Percentiles rank a stretch among this genome's conserved stretches.
Evolutionary conservation across 64 coral and sea anemone species (phyloP).

Genomic region (Pocillopora damicornis): DNA sequence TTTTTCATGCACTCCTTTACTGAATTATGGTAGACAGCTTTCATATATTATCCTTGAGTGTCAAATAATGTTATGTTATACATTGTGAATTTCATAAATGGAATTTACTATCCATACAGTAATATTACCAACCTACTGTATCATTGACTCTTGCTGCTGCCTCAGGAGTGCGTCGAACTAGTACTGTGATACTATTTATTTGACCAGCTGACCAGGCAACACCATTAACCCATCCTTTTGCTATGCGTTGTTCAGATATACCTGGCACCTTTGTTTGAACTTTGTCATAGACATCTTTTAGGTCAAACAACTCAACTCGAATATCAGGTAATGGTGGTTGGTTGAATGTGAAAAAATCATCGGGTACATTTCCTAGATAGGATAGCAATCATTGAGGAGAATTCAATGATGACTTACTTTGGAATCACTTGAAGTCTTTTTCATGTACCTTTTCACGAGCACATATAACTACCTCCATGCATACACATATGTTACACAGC

Average conservation of each 20-base stretch:
- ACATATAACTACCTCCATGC: too few species aligned
- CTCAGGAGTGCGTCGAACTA: slow-evolving; percentile 47
- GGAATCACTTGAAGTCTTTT: too few species aligned
- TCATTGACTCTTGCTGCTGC: slow-evolving; percentile 51
- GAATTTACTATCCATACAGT: too few species aligned
- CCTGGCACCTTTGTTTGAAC: slow-evolving; percentile 31
- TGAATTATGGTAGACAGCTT: too few species aligned
- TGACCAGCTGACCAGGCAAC: slow-evolving; percentile 27
- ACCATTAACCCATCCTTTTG: slow-evolving; percentile 27
- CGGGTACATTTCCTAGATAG: not conserved
- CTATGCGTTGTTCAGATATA: slow-evolving; percentile 61
- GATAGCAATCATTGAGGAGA: not conserved
- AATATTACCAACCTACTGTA: slow-evolving; percentile 24
- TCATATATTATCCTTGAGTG: too few species aligned
- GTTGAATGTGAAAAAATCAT: not conserved
- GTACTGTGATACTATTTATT: slow-evolving; percentile 29
- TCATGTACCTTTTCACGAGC: too few species aligned
- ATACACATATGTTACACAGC: too few species aligned
- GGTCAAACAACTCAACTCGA: slow-evolving; percentile 28
- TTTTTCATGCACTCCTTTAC: too few species aligned
- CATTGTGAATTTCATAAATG: too few species aligned
- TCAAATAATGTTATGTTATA: too few species aligned
- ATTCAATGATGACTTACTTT: too few species aligned
- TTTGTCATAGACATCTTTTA: slow-evolving; percentile 81
- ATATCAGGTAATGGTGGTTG: not conserved